Base-by-base conservation (phyloP, 37 sponge, comb jelly and placozoan species). In the Chondrilla cf. caribensis region DNA sequence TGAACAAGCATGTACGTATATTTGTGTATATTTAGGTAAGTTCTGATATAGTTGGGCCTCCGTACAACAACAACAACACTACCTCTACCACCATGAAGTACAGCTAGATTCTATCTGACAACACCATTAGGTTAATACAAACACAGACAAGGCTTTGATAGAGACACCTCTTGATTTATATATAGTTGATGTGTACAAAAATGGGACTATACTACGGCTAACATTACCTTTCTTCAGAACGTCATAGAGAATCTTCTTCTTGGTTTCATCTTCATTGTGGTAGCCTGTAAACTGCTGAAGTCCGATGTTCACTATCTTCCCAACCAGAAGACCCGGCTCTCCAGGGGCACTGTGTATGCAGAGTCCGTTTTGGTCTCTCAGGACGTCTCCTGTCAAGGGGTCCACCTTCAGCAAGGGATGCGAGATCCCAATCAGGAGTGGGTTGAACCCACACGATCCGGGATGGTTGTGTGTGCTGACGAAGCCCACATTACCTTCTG, bases 221-320 rank as follows among this genome's bases (percentile, higher is more conserved):
- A n/a, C n/a, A n/a, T n/a, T 47, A 47, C 51, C 51, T 25, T 80
- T 9, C 28, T 26, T 54, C 26, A 84, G 78, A 39, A 91, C 92
- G 65, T 91, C 60, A 18, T 24, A 35, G 22, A 88, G 31, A 1
- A 91, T 58, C 79, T 84, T 87, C 67, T 87, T 87, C 59, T 68
- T 19, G 0, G 87, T 87, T 18, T 79, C 85, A 38, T 86, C 59
- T 36, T 67, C 24, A 38, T 77, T 83, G 36, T 51, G 42, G 47
- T 92, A 92, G 15, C 93, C 93, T 65, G 85, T 83, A 85, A 85
- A 89, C 47, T 92, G 86, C 42, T 82, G 80, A 24, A 28, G 54
- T 0, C 71, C 55, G n/a, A 54, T 41, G 22, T 85, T n/a, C 15
- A 25, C 40, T 7, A 91, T 84, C 37, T 54, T 24, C 44, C 72